Evolutionary conservation across 2,888 invertebrate species (phyloP).

Genomic region (Idaea biselata): DNA sequence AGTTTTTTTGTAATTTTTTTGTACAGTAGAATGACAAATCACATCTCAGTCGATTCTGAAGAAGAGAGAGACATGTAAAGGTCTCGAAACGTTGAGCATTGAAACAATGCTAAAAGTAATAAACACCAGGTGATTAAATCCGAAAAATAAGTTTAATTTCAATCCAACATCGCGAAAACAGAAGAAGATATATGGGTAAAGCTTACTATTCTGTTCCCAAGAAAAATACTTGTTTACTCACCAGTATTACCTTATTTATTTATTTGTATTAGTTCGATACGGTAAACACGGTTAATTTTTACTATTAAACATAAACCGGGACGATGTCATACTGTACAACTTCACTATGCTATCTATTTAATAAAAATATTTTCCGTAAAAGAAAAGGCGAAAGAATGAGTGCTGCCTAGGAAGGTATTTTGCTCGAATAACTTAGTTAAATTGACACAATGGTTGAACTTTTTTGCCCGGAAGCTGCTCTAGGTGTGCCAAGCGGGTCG

Average conservation of each 20-base stretch:
- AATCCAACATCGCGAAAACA: too few relatives aligned
- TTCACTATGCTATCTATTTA: conserved; percentile 49
- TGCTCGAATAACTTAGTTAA: conserved; percentile 37
- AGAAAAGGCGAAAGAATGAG: conserved; percentile 33
- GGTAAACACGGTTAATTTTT: conserved; percentile 66
- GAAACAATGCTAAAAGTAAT: too few relatives aligned
- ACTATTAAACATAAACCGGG: conserved; percentile 56
- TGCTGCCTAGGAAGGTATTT: conserved; percentile 37
- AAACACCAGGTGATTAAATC: too few relatives aligned
- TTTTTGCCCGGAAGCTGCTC: conserved; percentile 25
- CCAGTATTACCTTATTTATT: too few relatives aligned
- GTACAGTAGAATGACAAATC: too few relatives aligned
- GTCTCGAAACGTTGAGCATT: too few relatives aligned
- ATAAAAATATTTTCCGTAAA: conserved; percentile 35
- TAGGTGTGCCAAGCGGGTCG: conserved; percentile 17
- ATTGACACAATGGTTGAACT: conserved; percentile 31
- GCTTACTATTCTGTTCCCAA: conserved; percentile 43
- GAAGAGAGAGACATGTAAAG: too few relatives aligned
- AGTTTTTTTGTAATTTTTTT: too few relatives aligned
- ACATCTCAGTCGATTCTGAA: too few relatives aligned
- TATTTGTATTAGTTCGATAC: conserved; percentile 39
- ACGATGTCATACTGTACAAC: conserved; percentile 60
- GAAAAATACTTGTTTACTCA: conserved; percentile 52
- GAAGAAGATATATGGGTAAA: conserved; percentile 44
- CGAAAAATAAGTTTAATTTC: too few relatives aligned